Base-by-base conservation (phyloP, 30 jellyfish, hydroid and myxozoan species). In the Calvadosia cruxmelitensis region DNA sequence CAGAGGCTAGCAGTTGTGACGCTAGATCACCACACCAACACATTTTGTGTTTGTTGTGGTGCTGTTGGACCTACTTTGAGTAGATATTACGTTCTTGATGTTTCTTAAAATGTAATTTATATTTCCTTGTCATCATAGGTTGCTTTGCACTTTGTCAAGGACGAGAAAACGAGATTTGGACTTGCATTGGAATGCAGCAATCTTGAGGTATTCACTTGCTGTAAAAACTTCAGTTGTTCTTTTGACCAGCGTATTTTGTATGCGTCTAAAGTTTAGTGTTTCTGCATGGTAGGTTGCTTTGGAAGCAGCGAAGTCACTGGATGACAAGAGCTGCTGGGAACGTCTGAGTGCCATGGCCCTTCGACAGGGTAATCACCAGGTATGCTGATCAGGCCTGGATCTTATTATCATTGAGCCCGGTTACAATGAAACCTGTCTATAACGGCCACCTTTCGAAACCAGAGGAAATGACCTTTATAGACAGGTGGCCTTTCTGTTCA, bases 131-230 rank as follows among this genome's bases (percentile, higher is more conserved):
- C 10, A 42, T 36, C 25, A n/a, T 67, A 85, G 96, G 96, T 91
- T 50, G 99, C 99, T 12, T 78, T 91, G 27, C 99, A 91, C 72
- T 91, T 81, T 78, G 95, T 91, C 0, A 91, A 91, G 73, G 99
- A 91, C 51, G 93, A 91, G 31, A 72, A 77, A 34, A 81, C 95
- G 35, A 69, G 95, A 53, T 91, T 91, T 57, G 92, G 91, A 31
- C 64, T 91, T 52, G 94, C 95, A 15, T 34, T 91, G 64, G 95
- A 91, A 64, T 91, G 99, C 49, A 92, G 93, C 1, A 88, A 88
- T 73, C 86, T 86, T 0, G 96, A 86, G 79, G 92, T 78, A 36
- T 15, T 52, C 26, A 2, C 48, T 5, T 10, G 15, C 20, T 42
- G 20, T 42, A 42, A 42, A 42, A 5, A 42, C 10, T 42, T 42